Base-by-base conservation (phyloP, 2,888 invertebrate species). In the Melanostoma scalare region DNA sequence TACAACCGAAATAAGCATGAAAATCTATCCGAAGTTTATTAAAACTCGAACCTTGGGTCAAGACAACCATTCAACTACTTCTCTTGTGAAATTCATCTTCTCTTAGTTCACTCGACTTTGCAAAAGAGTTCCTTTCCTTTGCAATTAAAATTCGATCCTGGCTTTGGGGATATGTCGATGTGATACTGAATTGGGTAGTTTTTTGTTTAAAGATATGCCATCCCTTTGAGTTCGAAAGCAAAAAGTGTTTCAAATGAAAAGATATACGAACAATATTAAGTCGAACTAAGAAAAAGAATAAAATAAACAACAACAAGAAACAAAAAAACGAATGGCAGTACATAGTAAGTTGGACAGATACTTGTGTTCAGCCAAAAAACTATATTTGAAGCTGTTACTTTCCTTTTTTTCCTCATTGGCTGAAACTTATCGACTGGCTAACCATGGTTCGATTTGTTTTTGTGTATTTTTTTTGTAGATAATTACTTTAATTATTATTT, bases 121-220 rank as follows among this genome's bases (percentile, higher is more conserved):
- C 38, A 52, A 35, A 40, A 8, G 71, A 61, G 55, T 69, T 68
- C n/a, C 58, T 67, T 69, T 68, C n/a, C 58, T 67, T 73, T 56
- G 82, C 82, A 82, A 82, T 82, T 82, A 82, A 78, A 82, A 82
- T 78, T 58, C 61, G 82, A 82, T 82, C 63, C 78, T 58, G 52
- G 73, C 63, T 58, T 82, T 78, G 35, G 40, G 56, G 44, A 58
- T 30, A 10, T 42, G 60, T 65, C 5, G 46, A 68, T 58, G 65
- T 36, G 58, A 65, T 81, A 60, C 38, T 42, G 6, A 38, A 71
- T 67, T 42, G 38, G 20, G 31, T 63, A 30, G 6, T 33, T 8
- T 10, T 67, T 76, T 82, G 42, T 60, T 50, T 35, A 60, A 50
- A 50, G 1, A 4, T 46, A 3, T 31, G 5, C 44, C 31, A n/a